Evolutionary conservation across 2,888 invertebrate species (phyloP).

Genomic region (Zaprionus obscuricornis): DNA sequence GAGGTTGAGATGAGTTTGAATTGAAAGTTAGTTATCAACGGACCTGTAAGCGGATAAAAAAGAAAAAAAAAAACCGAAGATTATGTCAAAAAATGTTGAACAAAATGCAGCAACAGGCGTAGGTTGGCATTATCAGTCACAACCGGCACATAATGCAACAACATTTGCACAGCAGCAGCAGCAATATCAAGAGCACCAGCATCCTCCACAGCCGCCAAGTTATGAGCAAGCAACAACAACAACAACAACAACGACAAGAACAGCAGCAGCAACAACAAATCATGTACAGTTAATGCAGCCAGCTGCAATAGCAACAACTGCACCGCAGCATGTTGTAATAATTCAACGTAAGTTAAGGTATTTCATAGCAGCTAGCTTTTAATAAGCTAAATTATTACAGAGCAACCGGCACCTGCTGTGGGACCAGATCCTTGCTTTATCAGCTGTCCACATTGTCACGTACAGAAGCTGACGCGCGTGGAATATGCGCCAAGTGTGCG

Average conservation of each 20-base stretch:
- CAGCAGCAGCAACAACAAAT: slow-evolving; percentile 12
- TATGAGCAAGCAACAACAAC: slow-evolving; percentile 80
- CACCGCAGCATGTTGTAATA: slow-evolving; percentile 73
- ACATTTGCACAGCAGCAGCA: slow-evolving; percentile 34
- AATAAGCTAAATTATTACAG: slow-evolving; percentile 39
- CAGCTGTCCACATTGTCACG: slow-evolving; percentile 79
- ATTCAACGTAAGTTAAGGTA: slow-evolving; percentile 81
- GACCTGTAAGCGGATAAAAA: slow-evolving; percentile 34
- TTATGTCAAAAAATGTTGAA: slow-evolving; percentile 19
- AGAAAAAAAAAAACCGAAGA: too few relatives aligned
- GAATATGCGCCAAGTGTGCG: slow-evolving; percentile 78
- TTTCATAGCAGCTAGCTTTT: background rate
- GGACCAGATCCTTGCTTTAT: slow-evolving; percentile 77
- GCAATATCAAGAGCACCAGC: slow-evolving; percentile 16
- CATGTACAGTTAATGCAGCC: slow-evolving; percentile 27
- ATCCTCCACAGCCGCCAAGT: slow-evolving; percentile 63
- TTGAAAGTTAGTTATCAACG: slow-evolving; percentile 15
- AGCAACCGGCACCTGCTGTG: slow-evolving; percentile 63
- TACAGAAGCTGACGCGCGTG: slow-evolving; percentile 77
- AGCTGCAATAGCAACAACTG: slow-evolving; percentile 3
- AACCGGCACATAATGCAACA: slow-evolving; percentile 8
- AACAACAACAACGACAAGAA: too few relatives aligned
- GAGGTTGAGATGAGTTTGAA: slow-evolving; percentile 18
- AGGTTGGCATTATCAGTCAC: background rate
- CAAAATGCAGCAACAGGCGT: background rate